Evolutionary conservation across 2,113 vertebrate species (phyloP), one percentile per base, ranked within the genome.

Genomic region (Ifrita kowaldi): DNA sequence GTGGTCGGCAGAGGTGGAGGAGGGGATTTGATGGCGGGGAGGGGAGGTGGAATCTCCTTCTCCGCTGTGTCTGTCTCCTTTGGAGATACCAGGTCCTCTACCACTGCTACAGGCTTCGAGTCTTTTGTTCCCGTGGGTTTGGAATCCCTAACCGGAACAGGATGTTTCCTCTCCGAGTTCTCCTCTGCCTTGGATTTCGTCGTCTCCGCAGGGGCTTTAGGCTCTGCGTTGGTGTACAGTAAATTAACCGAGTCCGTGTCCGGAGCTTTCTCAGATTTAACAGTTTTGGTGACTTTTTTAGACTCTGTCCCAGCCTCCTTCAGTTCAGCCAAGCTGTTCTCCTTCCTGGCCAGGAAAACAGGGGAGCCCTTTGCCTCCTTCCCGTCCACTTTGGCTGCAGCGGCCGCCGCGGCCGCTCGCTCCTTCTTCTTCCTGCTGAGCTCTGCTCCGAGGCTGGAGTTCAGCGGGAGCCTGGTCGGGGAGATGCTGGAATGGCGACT

Each of bases 371-470:
- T 98, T 0, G 98, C 97, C 53, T 98, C 98, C 35, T 98, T 98
- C 20, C 98, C 97, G 10, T 98, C 98, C 95, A 98, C 98, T 69
- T 98, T 99, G 68, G 99, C 98, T 0, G 99, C 99, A 0, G 99
- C 99, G 0, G 99, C 99, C 0, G 98, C 99, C 0, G 99, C 99
- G 0, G 99, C 99, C 47, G 99, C 99, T 13, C 99, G 98, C 75
- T 99, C 99, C 96, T 99, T 99, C 90, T 99, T 99, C 93, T 98
- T 98, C 62, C 99, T 98, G 90, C 98, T 99, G 64, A 99, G 98
- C 96, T 99, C 99, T 12, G 99, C 99, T 33, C 99, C 99, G 19
- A 99, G 97, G 76, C 99, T 99, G 89, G 99, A 99, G 94, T 99
- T 99, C 22, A 99, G 98, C 0, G 99, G 99, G 39, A 99, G 98